Conservation (phyloP, 2,113 vertebrate genomes). For the Plestiodon gilberti region DNA sequence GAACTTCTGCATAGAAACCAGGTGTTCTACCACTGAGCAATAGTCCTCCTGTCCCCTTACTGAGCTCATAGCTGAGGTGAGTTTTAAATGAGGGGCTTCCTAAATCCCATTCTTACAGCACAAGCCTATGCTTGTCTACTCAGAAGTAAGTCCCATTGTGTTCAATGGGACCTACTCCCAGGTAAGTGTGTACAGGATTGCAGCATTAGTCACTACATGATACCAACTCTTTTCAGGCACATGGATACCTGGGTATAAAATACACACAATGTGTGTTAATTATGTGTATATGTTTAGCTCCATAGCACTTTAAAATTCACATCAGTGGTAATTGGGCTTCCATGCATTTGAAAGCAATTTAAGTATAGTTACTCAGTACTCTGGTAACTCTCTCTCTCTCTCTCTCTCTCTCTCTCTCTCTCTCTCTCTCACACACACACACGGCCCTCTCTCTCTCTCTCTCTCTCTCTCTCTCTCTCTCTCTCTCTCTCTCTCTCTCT, state of each 20-base stretch:
- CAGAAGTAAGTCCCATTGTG: no score
- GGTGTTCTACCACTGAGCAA: no score
- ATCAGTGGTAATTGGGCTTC: background rate
- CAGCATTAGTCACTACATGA: background rate
- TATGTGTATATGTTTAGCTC: background rate
- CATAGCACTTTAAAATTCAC: background rate
- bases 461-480: no score
- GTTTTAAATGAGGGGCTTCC: background rate
- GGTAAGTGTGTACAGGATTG: background rate
- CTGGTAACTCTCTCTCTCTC: background rate
- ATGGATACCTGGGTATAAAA: background rate
- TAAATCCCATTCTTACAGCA: background rate
- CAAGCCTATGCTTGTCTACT: no score
- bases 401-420: no score
- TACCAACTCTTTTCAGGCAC: background rate
- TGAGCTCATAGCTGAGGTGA: background rate
- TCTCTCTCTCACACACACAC: no score
- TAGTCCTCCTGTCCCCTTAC: background rate
- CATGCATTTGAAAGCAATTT: background rate
- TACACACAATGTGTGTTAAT: no score
- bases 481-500: no score
- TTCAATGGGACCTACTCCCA: background rate
- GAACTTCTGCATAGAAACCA: no score
- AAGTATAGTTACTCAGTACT: background rate
- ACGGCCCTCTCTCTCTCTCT: no score